Conservation (phyloP, 2,113 vertebrate species). For the Brienomyrus brachyistius region DNA sequence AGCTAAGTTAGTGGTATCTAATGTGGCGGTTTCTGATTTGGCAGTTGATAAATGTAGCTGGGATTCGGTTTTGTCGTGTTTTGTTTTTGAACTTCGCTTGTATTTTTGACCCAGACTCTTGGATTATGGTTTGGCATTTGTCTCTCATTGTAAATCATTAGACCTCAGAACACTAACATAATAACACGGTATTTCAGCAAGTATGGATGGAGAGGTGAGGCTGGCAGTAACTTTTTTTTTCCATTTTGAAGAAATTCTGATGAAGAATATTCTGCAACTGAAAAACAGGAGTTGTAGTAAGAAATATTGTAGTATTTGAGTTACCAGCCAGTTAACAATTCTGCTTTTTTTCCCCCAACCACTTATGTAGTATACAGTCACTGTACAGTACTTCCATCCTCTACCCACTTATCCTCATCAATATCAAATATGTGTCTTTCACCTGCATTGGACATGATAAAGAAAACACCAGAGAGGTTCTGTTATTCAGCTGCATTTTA, state of each 20-base stretch:
- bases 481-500: not conserved
- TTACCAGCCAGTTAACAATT: not conserved
- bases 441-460: not conserved
- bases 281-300: not conserved
- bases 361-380: not conserved
- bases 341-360: not conserved
- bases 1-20: not conserved
- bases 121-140: not conserved
- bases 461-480: not conserved
- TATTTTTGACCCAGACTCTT: not conserved
- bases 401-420: not conserved
- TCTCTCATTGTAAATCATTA: not conserved
- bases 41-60: not conserved
- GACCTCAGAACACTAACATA: not conserved
- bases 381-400: not conserved
- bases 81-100: not conserved
- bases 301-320: not conserved
- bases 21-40: not conserved
- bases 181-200: not conserved
- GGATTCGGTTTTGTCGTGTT: not conserved
- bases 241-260: not conserved
- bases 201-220: not conserved
- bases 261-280: not conserved
- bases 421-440: not conserved
- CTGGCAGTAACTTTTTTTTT: not conserved